A percentile compares a stretch with the other conserved stretches of the same genome.
Evolutionary conservation across 2,113 vertebrate genomes (phyloP).

Genomic region (Bubalus kerabau): DNA sequence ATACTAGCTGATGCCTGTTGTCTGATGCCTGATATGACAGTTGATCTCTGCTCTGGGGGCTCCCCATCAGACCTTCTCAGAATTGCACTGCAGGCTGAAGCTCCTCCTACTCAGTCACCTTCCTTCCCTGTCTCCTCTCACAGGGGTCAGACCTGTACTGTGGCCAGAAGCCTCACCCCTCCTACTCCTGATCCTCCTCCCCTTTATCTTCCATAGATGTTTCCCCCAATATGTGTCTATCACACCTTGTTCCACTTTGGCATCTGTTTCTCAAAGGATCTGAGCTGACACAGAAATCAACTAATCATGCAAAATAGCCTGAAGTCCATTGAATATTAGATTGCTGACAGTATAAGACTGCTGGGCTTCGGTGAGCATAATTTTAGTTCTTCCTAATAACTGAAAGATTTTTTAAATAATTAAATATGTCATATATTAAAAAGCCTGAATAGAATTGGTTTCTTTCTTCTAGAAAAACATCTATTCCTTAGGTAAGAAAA

Average conservation of each 20-base stretch:
- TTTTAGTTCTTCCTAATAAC: not conserved
- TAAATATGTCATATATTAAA: not conserved
- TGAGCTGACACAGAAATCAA: not conserved
- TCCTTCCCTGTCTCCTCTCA: not conserved
- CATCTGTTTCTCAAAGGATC: not conserved
- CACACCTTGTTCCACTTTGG: not conserved
- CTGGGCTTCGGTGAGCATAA: not conserved
- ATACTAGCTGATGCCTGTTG: not conserved
- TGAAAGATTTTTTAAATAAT: not conserved
- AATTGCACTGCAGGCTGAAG: not conserved
- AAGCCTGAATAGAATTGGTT: not conserved
- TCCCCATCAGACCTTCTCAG: not conserved
- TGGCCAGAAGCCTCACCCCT: not conserved
- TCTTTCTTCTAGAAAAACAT: not conserved
- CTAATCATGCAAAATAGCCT: not conserved
- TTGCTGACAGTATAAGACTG: not conserved
- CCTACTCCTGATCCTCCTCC: accelerated
- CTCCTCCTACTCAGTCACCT: not conserved
- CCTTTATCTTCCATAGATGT: not conserved
- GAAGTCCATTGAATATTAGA: not conserved
- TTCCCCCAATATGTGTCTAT: not conserved
- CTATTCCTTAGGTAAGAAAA: not conserved
- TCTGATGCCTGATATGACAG: not conserved
- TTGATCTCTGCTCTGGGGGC: not conserved
- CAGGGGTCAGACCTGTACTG: not conserved